Percentiles rank a stretch among this genome's conserved stretches.
Conservation (phyloP, 2,888 invertebrate species). For the Pegoplata infirma region DNA sequence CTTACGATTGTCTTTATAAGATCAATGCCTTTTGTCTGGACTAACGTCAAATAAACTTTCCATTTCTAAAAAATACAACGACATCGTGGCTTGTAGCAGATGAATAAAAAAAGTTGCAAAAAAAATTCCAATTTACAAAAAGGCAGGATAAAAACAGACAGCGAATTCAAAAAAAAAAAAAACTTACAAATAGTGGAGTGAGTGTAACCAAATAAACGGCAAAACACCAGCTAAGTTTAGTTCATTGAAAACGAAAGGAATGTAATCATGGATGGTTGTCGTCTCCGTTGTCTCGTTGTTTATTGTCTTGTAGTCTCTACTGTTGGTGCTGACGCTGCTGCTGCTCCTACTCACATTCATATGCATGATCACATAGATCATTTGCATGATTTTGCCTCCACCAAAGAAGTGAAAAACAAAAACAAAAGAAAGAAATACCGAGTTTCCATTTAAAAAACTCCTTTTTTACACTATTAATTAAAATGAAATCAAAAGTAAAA, state of each 20-base stretch:
- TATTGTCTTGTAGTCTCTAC: constrained; percentile 33
- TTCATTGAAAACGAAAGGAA: constrained; percentile 58
- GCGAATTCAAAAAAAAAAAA: no score
- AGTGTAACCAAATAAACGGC: constrained; percentile 30
- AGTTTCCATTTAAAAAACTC: no score
- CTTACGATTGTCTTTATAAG: constrained; percentile 52
- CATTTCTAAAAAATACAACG: constrained; percentile 61
- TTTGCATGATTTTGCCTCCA: constrained; percentile 51
- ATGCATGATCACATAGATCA: constrained; percentile 57
- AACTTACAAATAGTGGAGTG: constrained; percentile 31
- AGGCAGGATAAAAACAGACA: constrained; percentile 49
- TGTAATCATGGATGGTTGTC: constrained; percentile 42
- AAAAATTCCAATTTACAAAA: constrained; percentile 50
- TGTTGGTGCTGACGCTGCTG: no score
- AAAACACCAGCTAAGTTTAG: constrained; percentile 25
- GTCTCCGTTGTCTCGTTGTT: constrained; percentile 7
- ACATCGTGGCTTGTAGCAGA: constrained; percentile 52
- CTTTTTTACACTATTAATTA: constrained; percentile 55
- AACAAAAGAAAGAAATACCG: constrained; percentile 24
- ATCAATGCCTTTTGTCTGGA: constrained; percentile 62
- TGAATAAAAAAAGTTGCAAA: constrained; percentile 44
- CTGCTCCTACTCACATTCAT: constrained; percentile 56
- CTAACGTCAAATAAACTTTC: constrained; percentile 60
- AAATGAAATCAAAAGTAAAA: constrained; percentile 50
- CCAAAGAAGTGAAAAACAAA: not conserved